Base-by-base conservation (phyloP, 1,140 invertebrate species). In the Drosophila erecta region DNA sequence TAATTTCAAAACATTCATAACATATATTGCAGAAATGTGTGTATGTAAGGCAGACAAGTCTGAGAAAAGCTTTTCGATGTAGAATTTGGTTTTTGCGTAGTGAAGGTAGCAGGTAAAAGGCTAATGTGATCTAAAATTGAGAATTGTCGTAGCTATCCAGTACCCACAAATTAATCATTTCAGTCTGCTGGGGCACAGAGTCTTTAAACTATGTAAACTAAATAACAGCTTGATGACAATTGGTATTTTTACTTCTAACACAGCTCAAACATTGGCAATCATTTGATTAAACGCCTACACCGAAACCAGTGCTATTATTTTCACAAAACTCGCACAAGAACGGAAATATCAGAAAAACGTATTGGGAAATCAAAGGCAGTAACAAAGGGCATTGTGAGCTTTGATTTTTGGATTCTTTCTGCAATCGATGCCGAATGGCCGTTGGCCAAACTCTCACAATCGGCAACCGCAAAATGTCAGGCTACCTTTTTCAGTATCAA, bases 401-500 rank as follows among this genome's bases (percentile, higher is more conserved):
- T 24, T 40, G 47, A 35, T 41, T 81, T 61, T 55, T 74, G 46
- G 22, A 11, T 79, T 66, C 41, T 47, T 17, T 17, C 8, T 43
- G 41, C 37, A 12, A 38, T 38, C 14, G 37, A 38, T 38, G 11
- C 37, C 14, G 37, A 14, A 47, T 53, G 44, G 40, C 71, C 79
- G 51, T 27, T 47, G 73, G 81, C 64, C 43, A 80, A 77, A 70
- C 74, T 74, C 81, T 70, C 67, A 64, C 78, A 86, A 76, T 81
- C 74, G 67, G 56, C 59, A 65, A 79, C 83, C 81, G 64, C 81
- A 86, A 86, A 79, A 81, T 81, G 74, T 62, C 75, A 81, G 74
- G 75, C 15, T 79, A 86, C 83, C 75, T 86, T 87, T 71, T 76
- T 85, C 54, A 43, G 54, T 38, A 38, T 43, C 64, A 65, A 55